phyloP scores from a whole-genome alignment of 1,140 invertebrate species.

The Apis dorsata region DNA sequence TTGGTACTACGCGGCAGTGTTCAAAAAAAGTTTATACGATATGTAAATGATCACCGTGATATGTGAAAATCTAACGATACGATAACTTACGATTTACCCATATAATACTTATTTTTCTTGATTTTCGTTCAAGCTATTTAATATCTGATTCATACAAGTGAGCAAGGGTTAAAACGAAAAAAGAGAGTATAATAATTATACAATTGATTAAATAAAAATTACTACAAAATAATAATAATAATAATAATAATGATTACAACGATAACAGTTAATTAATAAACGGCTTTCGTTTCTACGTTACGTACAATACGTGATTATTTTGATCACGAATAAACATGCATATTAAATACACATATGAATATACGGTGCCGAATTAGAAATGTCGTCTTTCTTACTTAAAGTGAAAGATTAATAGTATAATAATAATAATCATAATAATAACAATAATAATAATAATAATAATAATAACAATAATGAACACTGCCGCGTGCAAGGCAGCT shows the following conservation, averaged over 20 bases:
- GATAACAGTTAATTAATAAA: not conserved
- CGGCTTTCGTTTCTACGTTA: conserved; percentile 22
- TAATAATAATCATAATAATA: not conserved
- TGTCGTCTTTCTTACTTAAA: conserved; percentile 7
- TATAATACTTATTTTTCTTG: no score
- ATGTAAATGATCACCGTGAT: not conserved
- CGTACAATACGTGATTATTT: conserved; percentile 19
- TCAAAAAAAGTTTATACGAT: not conserved
- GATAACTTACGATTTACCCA: no score
- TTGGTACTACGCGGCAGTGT: conserved; percentile 32
- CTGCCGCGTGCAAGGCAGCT: conserved; percentile 68
- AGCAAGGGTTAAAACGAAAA: conserved; percentile 13
- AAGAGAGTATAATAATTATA: conserved; percentile 10
- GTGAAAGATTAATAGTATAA: conserved; percentile 12
- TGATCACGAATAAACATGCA: conserved; percentile 31
- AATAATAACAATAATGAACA: conserved; percentile 48
- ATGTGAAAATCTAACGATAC: no score
- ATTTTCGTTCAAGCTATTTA: not conserved
- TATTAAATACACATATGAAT: conserved; percentile 34
- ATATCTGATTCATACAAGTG: conserved; percentile 1
- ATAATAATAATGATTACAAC: conserved; percentile 1
- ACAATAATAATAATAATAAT: not conserved
- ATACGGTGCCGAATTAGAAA: conserved; percentile 30
- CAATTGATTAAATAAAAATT: conserved; percentile 10
- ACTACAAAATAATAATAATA: conserved; percentile 30